Evolutionary conservation across 2,113 vertebrate genomes (phyloP).

Genomic region (Merops nubicus): DNA sequence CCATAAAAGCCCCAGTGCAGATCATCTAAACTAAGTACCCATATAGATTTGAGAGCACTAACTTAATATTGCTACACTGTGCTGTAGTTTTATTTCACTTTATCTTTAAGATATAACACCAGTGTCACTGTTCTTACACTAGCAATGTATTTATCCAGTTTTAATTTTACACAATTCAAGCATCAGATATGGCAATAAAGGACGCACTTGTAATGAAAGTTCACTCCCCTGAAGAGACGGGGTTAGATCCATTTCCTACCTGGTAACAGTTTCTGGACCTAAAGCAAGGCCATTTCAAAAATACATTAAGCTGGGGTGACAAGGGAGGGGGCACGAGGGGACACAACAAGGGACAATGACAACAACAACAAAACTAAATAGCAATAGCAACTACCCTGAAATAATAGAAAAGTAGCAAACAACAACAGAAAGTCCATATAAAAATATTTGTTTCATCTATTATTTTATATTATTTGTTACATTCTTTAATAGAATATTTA

Average conservation of each 20-base stretch:
- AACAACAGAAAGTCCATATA: too few species aligned
- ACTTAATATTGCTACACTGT: not conserved
- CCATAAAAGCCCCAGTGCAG: rapidly evolving
- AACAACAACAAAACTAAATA: not conserved
- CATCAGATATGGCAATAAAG: not conserved
- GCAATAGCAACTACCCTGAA: not conserved
- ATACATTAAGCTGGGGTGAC: not conserved
- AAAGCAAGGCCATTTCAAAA: not conserved
- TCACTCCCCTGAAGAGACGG: too few species aligned
- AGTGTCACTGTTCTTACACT: not conserved
- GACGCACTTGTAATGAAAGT: not conserved
- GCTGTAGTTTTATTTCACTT: not conserved
- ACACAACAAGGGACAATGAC: rapidly evolving
- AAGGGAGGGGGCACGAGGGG: too few species aligned
- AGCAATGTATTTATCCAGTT: not conserved
- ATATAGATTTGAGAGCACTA: not conserved
- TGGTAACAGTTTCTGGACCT: not conserved
- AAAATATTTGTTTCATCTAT: too few species aligned
- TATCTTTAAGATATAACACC: not conserved
- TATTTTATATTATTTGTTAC: too few species aligned
- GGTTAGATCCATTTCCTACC: not conserved
- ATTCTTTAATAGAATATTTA: too few species aligned
- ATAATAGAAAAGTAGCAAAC: not conserved
- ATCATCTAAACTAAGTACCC: not conserved
- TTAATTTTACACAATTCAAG: not conserved